Evolutionary conservation across 35 echinoderm and acorn worm genomes (phyloP), one percentile per base, ranked within the genome.

Genomic region (Amphiura filiformis): DNA sequence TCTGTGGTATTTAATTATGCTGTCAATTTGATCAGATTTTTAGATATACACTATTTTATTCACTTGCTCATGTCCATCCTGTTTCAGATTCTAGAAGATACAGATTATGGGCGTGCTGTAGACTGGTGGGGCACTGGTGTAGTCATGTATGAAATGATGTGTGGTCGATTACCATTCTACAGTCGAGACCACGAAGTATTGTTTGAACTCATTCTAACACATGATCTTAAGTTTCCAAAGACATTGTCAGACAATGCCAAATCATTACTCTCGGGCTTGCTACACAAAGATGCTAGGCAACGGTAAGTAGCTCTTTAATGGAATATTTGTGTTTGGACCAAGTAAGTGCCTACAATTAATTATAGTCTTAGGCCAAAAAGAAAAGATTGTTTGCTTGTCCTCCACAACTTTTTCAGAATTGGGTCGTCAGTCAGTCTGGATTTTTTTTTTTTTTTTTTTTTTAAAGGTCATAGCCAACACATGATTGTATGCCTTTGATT

Each of bases 141-240:
- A 31, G 96, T 99, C 36, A 99, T 99, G 96, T 99, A 99, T 76
- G 96, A 99, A 47, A 99, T 99, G 96, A 95, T 92, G 89, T 92
- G 93, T 89, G 96, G 96, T 26, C 76, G 96, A 32, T 83, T 98
- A 84, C 96, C 96, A 75, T 98, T 98, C 84, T 98, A 98, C 61
- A 94, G 84, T 44, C 56, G 96, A 14, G 96, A 98, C 78, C 96
- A 98, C 81, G 96, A 98, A 65, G 93, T 98, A 37, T 84, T 94
- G 3, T 98, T 98, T 89, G 93, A 98, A 76, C 87, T 94, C 35
- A 98, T 98, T 41, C 93, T 94, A 20, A 89, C 93, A 56, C 86
- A 92, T 37, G 84, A 94, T 30, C 85, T 98, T 32, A 94, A 91
- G 85, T 98, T 98, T 85, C 96, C 96, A 18, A 78, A 26, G 35